A percentile compares a stretch with the other conserved stretches of the same genome.
These are phyloP conservation scores for Euphydryas editha DNA, from an alignment of 2,888 invertebrate species.

Conservation along the genomic window DNA sequence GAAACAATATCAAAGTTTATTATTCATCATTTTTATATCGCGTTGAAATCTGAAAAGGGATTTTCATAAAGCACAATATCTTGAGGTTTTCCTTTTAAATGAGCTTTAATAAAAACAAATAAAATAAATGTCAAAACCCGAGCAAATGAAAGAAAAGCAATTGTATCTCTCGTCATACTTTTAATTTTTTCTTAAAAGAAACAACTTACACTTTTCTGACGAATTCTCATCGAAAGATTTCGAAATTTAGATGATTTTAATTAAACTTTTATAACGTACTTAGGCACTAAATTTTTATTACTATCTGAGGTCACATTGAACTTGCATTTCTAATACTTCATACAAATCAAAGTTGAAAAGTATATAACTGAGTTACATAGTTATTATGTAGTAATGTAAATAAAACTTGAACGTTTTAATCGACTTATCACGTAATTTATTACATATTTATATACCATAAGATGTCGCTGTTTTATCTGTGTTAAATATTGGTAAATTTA, in stretches of 20 bases:
- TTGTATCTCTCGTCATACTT: conserved; percentile 78
- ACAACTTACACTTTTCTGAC: conserved; percentile 66
- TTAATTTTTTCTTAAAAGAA: conserved; percentile 73
- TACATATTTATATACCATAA: too few relatives aligned
- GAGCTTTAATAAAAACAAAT: conserved; percentile 72
- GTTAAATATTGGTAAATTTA: too few relatives aligned
- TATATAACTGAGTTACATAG: too few relatives aligned
- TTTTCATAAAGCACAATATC: conserved; percentile 60
- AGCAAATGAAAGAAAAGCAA: conserved; percentile 72
- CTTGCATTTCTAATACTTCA: background rate
- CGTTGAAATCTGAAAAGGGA: conserved; percentile 51
- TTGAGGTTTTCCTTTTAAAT: conserved; percentile 69
- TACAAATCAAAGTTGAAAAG: background rate
- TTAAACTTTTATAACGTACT: conserved; percentile 15
- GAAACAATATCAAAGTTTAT: conserved; percentile 49
- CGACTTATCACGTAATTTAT: too few relatives aligned
- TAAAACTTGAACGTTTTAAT: too few relatives aligned
- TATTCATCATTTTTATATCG: conserved; percentile 51
- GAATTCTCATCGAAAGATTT: conserved; percentile 57
- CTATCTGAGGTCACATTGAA: background rate
- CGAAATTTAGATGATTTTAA: conserved; percentile 57
- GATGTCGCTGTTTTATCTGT: too few relatives aligned
- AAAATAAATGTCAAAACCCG: conserved; percentile 66
- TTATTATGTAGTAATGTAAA: too few relatives aligned
- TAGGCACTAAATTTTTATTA: background rate